These are phyloP conservation scores for Saiga tatarica DNA, from an alignment of 2,113 vertebrate genomes.

Conservation along the genomic window DNA sequence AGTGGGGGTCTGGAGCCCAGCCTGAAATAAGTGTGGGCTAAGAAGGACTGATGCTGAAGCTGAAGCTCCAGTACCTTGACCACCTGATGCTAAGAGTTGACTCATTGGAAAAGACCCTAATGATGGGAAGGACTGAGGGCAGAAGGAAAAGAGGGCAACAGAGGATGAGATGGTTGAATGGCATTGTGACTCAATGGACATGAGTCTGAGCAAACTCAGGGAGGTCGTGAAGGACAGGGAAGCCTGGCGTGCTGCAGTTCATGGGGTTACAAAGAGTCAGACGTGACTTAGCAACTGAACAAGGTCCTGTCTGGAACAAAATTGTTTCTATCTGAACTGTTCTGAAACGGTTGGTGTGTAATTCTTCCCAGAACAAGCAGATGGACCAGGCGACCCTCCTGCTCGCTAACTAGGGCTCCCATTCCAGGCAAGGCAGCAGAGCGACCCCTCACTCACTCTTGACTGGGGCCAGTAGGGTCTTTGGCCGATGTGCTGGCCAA, in stretches of 20 bases:
- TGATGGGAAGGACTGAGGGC: neutral
- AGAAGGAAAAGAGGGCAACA: neutral
- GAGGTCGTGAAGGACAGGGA: neutral
- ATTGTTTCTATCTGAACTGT: neutral
- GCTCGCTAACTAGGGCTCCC: neutral
- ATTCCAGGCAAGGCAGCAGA: fast-evolving
- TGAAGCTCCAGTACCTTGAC: neutral
- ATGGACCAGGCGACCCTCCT: fast-evolving
- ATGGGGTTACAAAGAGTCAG: neutral
- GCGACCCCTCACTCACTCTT: fast-evolving
- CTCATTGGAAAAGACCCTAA: neutral
- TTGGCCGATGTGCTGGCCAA: neutral
- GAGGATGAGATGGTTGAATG: neutral
- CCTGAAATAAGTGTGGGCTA: neutral
- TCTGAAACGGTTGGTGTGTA: too few relatives aligned
- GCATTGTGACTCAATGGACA: neutral
- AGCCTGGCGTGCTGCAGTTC: neutral
- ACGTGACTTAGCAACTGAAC: neutral
- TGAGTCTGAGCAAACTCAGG: neutral
- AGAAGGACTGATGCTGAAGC: neutral
- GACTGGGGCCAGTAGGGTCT: neutral
- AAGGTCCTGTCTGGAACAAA: neutral
- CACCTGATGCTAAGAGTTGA: neutral
- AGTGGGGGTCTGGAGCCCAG: neutral
- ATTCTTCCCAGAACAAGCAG: neutral